A percentile compares a stretch with the other conserved stretches of the same genome.
phyloP scores from a whole-genome alignment of 2,113 vertebrate genomes.

The Prionailurus viverrinus region DNA sequence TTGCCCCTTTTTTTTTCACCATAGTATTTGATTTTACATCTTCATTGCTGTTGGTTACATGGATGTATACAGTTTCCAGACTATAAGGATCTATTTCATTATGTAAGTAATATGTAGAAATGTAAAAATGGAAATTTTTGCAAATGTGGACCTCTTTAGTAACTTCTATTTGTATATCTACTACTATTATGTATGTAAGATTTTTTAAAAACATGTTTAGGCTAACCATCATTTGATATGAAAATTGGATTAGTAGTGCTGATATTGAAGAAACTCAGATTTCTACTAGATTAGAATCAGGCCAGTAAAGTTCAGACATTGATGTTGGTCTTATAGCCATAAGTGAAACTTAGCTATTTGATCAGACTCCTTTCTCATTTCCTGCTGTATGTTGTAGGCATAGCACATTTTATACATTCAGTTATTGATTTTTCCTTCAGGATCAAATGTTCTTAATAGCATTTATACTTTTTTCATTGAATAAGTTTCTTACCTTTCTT shows the following conservation, averaged over 20 bases:
- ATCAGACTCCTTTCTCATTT: not conserved
- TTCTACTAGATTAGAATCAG: slow-evolving; percentile 1
- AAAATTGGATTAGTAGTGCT: not conserved
- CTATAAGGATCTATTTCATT: not conserved
- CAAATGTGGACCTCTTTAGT: not conserved
- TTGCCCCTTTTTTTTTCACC: not conserved
- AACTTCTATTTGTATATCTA: not conserved
- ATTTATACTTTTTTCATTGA: slow-evolving; percentile 6
- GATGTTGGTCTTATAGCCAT: not conserved
- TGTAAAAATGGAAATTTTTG: not conserved
- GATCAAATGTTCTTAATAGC: not conserved
- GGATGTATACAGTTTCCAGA: not conserved
- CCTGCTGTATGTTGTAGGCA: not conserved
- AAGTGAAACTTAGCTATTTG: not conserved
- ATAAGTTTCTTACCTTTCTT: not conserved
- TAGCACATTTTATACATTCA: not conserved
- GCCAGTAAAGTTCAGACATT: not conserved
- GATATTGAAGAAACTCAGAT: not conserved
- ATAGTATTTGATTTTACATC: not conserved
- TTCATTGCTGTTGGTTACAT: not conserved
- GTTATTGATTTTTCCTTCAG: not conserved
- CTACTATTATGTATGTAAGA: not conserved
- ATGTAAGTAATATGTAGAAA: not conserved
- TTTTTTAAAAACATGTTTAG: not conserved
- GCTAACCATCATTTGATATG: not conserved